phyloP scores from a whole-genome alignment of 2,113 vertebrate genomes.

The Paramormyrops kingsleyae region DNA sequence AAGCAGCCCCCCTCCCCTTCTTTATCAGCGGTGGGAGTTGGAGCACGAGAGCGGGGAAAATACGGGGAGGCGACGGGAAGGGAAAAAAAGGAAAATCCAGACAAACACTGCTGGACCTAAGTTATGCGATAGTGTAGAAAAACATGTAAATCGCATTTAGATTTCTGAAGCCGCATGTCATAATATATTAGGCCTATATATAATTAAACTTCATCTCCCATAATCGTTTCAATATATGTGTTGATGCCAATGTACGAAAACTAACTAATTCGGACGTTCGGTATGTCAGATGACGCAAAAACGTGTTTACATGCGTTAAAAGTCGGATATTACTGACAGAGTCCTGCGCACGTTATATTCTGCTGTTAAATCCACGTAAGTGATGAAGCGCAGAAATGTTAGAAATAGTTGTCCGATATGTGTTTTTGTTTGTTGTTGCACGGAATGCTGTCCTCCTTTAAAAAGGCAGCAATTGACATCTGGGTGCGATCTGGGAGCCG shows the following conservation, averaged over 20 bases:
- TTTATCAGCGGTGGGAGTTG: conserved; percentile 1
- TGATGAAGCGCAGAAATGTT: not conserved
- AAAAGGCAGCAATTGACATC: not conserved
- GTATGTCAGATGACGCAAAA: not conserved
- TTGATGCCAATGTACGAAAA: not conserved
- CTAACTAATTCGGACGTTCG: not conserved
- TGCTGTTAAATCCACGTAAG: not conserved
- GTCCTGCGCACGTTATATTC: not conserved
- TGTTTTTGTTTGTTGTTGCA: not conserved
- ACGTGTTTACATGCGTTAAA: not conserved
- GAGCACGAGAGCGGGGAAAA: not conserved
- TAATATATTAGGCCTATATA: not conserved
- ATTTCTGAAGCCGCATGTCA: not conserved
- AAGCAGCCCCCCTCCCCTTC: not conserved
- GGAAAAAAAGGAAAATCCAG: not conserved
- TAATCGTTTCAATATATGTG: not conserved
- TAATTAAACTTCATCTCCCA: not conserved
- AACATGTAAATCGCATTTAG: not conserved
- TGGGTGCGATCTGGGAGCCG: not conserved
- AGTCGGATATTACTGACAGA: not conserved
- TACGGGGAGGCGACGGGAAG: not conserved
- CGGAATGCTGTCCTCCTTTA: not conserved
- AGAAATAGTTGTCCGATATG: not conserved
- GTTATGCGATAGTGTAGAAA: conserved; percentile 13
- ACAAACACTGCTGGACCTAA: not conserved